Percentiles rank a stretch among this genome's conserved stretches.
Evolutionary conservation across 2,113 vertebrate species (phyloP).

Genomic region (Ammospiza nelsoni): DNA sequence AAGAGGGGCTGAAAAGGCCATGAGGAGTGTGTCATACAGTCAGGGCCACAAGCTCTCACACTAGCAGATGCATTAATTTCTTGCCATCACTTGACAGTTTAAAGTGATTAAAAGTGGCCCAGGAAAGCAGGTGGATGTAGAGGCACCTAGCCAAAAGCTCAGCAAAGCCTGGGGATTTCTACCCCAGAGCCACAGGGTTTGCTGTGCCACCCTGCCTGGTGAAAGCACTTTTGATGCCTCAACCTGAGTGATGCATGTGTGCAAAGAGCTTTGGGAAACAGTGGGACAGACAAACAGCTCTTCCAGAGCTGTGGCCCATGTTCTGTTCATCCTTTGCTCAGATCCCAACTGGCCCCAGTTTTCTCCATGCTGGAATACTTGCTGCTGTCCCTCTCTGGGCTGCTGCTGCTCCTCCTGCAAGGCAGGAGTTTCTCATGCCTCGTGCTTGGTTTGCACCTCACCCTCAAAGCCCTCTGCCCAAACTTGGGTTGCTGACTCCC

Average conservation of each 20-base stretch:
- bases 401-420: not conserved
- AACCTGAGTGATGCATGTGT: not conserved
- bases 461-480: not conserved
- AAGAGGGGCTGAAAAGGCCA: not conserved
- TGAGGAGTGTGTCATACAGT: accelerated
- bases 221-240: not conserved
- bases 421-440: not conserved
- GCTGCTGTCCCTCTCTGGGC: not conserved
- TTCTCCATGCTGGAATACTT: not conserved
- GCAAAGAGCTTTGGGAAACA: not conserved
- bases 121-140: not conserved
- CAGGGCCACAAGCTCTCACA: not conserved
- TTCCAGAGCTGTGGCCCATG: not conserved
- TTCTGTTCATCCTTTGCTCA: not conserved
- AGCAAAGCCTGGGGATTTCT: not conserved
- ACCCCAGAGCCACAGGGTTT: not conserved
- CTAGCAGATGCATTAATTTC: not conserved
- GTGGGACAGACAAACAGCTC: not conserved
- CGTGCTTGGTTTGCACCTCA: not conserved
- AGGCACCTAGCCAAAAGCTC: not conserved
- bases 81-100: not conserved
- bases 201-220: not conserved
- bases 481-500: not conserved
- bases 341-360: not conserved
- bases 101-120: not conserved